Conservation (phyloP, 2,113 vertebrate genomes). For the Bucco capensis region DNA sequence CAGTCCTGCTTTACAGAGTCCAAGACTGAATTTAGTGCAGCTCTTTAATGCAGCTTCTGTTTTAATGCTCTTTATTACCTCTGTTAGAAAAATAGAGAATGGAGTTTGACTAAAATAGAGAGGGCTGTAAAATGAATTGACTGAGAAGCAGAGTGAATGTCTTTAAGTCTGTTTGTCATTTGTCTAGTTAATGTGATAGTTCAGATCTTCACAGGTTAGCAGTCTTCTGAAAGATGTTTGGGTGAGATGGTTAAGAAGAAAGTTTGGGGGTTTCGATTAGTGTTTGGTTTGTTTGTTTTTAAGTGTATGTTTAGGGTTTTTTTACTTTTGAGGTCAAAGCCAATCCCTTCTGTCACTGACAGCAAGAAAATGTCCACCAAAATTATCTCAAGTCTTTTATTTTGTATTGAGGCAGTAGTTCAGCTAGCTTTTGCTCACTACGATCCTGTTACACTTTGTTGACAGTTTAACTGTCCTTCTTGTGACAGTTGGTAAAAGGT, state of each 20-base stretch:
- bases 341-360: not conserved
- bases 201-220: not conserved
- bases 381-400: fast-evolving
- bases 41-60: not conserved
- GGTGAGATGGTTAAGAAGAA: not conserved
- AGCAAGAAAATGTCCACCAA: not conserved
- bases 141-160: not conserved
- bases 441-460: not conserved
- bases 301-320: too few relatives aligned
- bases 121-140: not conserved
- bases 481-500: not conserved
- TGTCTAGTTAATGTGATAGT: not conserved
- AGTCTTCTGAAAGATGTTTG: not conserved
- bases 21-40: not conserved
- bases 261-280: not conserved
- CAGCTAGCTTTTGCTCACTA: not conserved
- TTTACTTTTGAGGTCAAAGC: not conserved
- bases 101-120: not conserved
- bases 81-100: not conserved
- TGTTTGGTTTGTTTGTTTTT: not conserved
- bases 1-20: not conserved
- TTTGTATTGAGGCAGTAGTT: not conserved
- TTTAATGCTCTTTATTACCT: not conserved
- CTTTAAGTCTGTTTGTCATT: not conserved
- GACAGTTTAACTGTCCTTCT: not conserved